Base-by-base conservation (phyloP, 2,888 invertebrate species). In the Branchipolynoe longqiensis region DNA sequence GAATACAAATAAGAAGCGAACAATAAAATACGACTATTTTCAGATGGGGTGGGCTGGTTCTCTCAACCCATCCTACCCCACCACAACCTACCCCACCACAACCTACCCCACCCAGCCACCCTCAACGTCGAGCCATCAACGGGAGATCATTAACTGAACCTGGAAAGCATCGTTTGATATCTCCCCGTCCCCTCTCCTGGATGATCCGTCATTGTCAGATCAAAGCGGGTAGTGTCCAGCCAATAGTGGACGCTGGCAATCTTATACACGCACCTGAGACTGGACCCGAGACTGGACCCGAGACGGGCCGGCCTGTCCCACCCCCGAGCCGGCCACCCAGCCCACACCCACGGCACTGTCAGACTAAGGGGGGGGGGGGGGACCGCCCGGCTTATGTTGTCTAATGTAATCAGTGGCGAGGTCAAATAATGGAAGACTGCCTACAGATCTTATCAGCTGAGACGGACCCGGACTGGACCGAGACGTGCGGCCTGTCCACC, bases 211-310 rank as follows among this genome's bases (percentile, higher is more conserved):
- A 78, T 31, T 54, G 78, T 78, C 78, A 78, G 48, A 48, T 78
- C 78, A 78, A 78, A 78, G 78, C 8, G n/a, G 25, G 3, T n/a
- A 48, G 33, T n/a, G 78, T 31, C 48, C 78, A 48, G 78, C 28
- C 41, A 78, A 25, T 38, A 14, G 33, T 28, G 25, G 48, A 41
- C 78, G 48, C 38, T 69, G 69, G 69, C 69, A 69, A 69, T 69
- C 69, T 69, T 69, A 69, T 69, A 69, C 69, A 69, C 69, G 69
- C 69, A 69, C 69, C 69, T 69, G 69, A 69, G 69, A 62, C 31
- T 1, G 4, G 22, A 31, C 28, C 56, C 56, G 25, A n/a, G n/a
- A n/a, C n/a, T n/a, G n/a, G n/a, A n/a, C n/a, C n/a, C n/a, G n/a
- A n/a, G n/a, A n/a, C n/a, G n/a, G n/a, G n/a, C n/a, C n/a, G n/a